Evolutionary conservation across 2,888 invertebrate genomes (phyloP).

Genomic region (Noctua pronuba): DNA sequence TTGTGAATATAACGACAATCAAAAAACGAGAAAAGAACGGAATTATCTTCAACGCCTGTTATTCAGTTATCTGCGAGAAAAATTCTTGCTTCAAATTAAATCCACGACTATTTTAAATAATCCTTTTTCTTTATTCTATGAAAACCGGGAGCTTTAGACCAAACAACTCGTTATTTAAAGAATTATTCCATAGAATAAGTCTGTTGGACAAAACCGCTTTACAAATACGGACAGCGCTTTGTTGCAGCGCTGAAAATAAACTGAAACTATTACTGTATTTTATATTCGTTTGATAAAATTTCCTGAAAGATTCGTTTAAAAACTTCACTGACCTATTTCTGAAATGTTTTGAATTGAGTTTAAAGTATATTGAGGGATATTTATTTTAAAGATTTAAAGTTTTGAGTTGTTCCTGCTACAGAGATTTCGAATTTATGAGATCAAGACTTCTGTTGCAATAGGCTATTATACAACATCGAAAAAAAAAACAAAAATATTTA

Average conservation of each 20-base stretch:
- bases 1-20: neutral
- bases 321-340: conserved; percentile 32
- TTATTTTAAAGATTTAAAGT: neutral
- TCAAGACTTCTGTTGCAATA: neutral
- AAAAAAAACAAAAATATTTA: too few relatives aligned
- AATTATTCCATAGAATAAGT: conserved; percentile 24
- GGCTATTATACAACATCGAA: too few relatives aligned
- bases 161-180: conserved; percentile 20
- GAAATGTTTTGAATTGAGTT: neutral
- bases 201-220: conserved; percentile 42
- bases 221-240: conserved; percentile 44
- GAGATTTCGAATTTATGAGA: neutral
- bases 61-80: neutral
- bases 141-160: neutral
- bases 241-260: conserved; percentile 38
- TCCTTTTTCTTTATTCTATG: neutral
- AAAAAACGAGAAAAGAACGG: neutral
- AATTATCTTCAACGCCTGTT: neutral
- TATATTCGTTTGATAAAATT: conserved; percentile 35
- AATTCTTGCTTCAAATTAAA: neutral
- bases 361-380: neutral
- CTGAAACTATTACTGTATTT: conserved; percentile 24
- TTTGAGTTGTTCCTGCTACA: neutral
- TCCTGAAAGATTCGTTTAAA: conserved; percentile 23
- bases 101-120: neutral